These are phyloP conservation scores for Cyphomyrmex costatus DNA, from an alignment of 1,140 invertebrate genomes.

Conservation along the genomic window DNA sequence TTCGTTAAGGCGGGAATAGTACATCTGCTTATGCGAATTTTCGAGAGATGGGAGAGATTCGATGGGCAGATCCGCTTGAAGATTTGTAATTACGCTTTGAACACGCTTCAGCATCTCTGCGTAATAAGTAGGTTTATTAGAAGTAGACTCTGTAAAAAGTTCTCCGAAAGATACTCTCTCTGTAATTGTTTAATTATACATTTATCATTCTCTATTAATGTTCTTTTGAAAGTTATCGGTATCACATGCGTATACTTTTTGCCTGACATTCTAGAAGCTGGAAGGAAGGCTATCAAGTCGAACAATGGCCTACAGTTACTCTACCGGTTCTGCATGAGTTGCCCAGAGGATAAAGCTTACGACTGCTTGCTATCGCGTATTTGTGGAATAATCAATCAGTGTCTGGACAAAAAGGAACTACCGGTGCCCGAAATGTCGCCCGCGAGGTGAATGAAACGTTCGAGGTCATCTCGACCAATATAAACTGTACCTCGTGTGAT, in stretches of 20 bases:
- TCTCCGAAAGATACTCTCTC: no score
- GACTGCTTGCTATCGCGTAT: conserved; percentile 89
- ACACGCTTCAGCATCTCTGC: conserved; percentile 89
- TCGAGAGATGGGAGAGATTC: conserved; percentile 90
- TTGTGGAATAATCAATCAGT: conserved; percentile 89
- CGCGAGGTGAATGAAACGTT: conserved; percentile 77
- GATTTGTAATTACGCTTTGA: conserved; percentile 88
- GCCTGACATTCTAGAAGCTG: conserved; percentile 86
- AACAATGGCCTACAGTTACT: conserved; percentile 89
- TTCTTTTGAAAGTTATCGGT: background rate
- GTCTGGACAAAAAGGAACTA: conserved; percentile 89
- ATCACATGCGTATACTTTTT: conserved; percentile 29
- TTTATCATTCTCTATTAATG: background rate
- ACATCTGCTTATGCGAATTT: conserved; percentile 88
- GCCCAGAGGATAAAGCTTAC: conserved; percentile 90
- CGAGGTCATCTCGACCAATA: conserved; percentile 45
- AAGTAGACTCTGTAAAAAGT: background rate
- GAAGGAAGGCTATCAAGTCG: conserved; percentile 88
- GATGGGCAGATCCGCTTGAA: conserved; percentile 89
- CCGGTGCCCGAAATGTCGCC: conserved; percentile 88
- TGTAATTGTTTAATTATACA: background rate
- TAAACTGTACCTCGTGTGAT: background rate
- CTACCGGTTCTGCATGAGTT: conserved; percentile 89
- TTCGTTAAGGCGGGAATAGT: conserved; percentile 89
- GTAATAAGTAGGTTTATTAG: conserved; percentile 87